These are phyloP conservation scores for Pollenia griseotomentosa DNA, from an alignment of 2,888 invertebrate genomes.

Conservation along the genomic window DNA sequence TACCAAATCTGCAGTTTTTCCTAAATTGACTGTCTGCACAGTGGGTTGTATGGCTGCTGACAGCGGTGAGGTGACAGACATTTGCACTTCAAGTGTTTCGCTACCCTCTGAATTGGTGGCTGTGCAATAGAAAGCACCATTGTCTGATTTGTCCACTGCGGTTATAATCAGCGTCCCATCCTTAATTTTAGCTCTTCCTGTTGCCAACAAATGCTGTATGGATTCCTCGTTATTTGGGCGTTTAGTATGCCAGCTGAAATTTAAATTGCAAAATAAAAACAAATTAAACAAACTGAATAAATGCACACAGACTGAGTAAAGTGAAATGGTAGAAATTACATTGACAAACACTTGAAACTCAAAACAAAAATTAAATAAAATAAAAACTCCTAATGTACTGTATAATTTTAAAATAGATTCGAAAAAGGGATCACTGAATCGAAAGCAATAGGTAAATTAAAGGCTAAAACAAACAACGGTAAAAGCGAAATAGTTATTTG, in stretches of 20 bases:
- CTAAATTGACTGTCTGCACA: constrained; percentile 91
- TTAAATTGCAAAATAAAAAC: constrained; percentile 52
- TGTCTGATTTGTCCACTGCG: constrained; percentile 85
- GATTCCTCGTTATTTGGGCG: constrained; percentile 85
- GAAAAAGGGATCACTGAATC: constrained; percentile 45
- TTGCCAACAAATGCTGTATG: constrained; percentile 84
- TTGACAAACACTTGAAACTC: constrained; percentile 6
- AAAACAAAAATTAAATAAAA: neutral
- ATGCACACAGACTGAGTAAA: neutral
- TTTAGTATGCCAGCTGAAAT: constrained; percentile 85
- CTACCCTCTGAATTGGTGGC: constrained; percentile 86
- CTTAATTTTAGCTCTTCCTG: constrained; percentile 84
- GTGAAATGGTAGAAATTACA: neutral
- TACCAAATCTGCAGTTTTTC: constrained; percentile 91
- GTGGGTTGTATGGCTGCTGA: constrained; percentile 91
- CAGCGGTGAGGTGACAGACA: constrained; percentile 88
- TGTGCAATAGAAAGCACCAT: constrained; percentile 85
- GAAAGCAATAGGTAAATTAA: constrained; percentile 42
- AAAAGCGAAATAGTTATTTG: constrained; percentile 1
- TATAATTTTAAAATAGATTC: constrained; percentile 44
- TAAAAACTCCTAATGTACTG: constrained; percentile 25
- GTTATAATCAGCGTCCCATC: constrained; percentile 86
- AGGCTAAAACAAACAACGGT: neutral
- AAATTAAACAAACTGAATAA: constrained; percentile 31
- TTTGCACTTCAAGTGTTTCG: constrained; percentile 85